These are phyloP conservation scores for Zoroaster sp. DNA, from an alignment of 53 echinoderm and acorn worm genomes.

Conservation along the genomic window DNA sequence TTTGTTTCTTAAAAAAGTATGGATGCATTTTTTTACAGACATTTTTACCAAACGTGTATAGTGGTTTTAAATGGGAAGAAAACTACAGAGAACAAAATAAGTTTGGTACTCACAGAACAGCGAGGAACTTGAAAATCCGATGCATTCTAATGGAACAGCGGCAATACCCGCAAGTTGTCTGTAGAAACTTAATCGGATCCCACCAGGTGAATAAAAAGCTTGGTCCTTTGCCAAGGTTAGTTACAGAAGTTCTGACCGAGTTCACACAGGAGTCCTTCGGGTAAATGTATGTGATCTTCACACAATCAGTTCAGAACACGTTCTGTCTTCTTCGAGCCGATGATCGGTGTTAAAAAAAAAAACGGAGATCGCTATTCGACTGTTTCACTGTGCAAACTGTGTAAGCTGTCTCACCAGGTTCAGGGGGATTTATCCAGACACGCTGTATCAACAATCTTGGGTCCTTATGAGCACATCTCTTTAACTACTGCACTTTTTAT, in stretches of 20 bases:
- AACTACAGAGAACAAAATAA: background rate
- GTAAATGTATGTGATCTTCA: background rate
- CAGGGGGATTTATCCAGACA: background rate
- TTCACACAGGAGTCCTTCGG: background rate
- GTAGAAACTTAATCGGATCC: slow-evolving; percentile 7
- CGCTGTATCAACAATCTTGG: slow-evolving; percentile 38
- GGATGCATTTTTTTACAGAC: too few species aligned
- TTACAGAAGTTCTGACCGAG: background rate
- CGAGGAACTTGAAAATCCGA: background rate
- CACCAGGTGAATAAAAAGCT: background rate
- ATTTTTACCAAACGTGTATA: too few species aligned
- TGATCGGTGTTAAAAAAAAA: background rate
- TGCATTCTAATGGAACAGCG: background rate
- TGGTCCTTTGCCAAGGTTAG: slow-evolving; percentile 26
- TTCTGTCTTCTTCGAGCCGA: background rate
- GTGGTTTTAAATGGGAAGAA: background rate
- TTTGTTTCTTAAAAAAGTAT: too few species aligned
- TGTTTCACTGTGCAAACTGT: background rate
- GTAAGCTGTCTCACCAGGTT: background rate
- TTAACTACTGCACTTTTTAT: slow-evolving; percentile 3
- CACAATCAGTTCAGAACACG: background rate
- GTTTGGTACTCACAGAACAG: slow-evolving; percentile 21
- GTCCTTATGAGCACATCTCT: background rate
- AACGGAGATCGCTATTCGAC: background rate
- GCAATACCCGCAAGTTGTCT: background rate